Conservation (phyloP, 1,140 invertebrate genomes). For the Macrosteles quadrilineatus region DNA sequence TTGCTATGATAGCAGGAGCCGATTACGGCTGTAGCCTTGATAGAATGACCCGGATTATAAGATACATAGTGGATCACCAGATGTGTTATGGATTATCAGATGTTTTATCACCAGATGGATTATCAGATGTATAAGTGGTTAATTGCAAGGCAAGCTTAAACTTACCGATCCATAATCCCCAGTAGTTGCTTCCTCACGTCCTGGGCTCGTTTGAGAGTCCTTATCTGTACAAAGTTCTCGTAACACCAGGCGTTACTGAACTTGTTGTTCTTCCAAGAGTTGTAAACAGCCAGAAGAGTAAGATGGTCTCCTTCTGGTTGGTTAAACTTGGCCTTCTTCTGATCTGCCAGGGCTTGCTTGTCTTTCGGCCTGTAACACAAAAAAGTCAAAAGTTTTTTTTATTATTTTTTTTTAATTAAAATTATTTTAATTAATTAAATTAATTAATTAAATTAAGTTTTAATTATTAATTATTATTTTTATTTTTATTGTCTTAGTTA, state of each 20-base stretch:
- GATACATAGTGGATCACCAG: too few species aligned
- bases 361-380: slow-evolving; percentile 74
- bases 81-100: too few species aligned
- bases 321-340: slow-evolving; percentile 99
- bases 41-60: too few species aligned
- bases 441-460: too few species aligned
- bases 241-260: slow-evolving; percentile 99
- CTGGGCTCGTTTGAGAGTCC: slow-evolving; percentile 95
- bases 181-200: slow-evolving; percentile 98
- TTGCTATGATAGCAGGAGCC: too few species aligned
- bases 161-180: slow-evolving; percentile 93
- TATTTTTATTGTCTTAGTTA: background rate
- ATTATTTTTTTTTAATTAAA: too few species aligned
- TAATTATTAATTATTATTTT: background rate
- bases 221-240: slow-evolving; percentile 98
- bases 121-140: too few species aligned
- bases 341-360: slow-evolving; percentile 97
- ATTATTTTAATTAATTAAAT: too few species aligned
- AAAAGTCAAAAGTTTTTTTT: too few species aligned
- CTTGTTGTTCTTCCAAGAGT: slow-evolving; percentile 99
- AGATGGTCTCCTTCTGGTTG: slow-evolving; percentile 98
- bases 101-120: too few species aligned
- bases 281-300: slow-evolving; percentile 97
- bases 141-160: too few species aligned
- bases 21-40: too few species aligned